These are phyloP conservation scores for Operophtera brumata DNA, from an alignment of 2,888 invertebrate genomes.

Conservation along the genomic window DNA sequence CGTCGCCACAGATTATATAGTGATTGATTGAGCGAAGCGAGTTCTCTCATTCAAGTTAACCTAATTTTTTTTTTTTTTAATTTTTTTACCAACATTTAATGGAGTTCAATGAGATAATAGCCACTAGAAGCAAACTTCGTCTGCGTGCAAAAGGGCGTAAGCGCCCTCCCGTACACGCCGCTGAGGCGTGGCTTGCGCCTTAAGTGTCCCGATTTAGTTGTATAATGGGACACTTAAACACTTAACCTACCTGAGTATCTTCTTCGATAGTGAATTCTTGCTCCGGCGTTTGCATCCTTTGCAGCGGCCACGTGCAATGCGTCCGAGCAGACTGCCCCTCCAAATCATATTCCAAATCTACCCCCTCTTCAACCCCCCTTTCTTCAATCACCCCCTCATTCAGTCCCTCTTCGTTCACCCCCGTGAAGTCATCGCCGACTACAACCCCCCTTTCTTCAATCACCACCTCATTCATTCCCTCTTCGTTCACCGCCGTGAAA, in stretches of 20 bases:
- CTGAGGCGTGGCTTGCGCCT: too few relatives aligned
- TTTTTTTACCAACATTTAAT: too few relatives aligned
- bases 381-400: not conserved
- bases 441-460: not conserved
- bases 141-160: too few relatives aligned
- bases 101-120: too few relatives aligned
- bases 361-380: not conserved
- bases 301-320: slow-evolving; percentile 74
- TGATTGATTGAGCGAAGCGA: too few relatives aligned
- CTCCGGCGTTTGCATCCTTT: slow-evolving; percentile 25
- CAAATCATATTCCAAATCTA: slow-evolving; percentile 11
- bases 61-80: too few relatives aligned
- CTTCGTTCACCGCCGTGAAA: not conserved
- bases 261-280: slow-evolving; percentile 44
- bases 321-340: slow-evolving; percentile 63
- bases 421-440: slow-evolving; percentile 7
- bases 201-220: too few relatives aligned
- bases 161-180: too few relatives aligned
- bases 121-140: too few relatives aligned
- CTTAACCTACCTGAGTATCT: slow-evolving; percentile 48
- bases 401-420: not conserved
- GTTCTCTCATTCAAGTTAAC: too few relatives aligned
- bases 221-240: too few relatives aligned
- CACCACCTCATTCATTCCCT: not conserved
- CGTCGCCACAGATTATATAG: too few relatives aligned